Conservation (phyloP, 2,888 invertebrate genomes). For the Yponomeuta malinellus region DNA sequence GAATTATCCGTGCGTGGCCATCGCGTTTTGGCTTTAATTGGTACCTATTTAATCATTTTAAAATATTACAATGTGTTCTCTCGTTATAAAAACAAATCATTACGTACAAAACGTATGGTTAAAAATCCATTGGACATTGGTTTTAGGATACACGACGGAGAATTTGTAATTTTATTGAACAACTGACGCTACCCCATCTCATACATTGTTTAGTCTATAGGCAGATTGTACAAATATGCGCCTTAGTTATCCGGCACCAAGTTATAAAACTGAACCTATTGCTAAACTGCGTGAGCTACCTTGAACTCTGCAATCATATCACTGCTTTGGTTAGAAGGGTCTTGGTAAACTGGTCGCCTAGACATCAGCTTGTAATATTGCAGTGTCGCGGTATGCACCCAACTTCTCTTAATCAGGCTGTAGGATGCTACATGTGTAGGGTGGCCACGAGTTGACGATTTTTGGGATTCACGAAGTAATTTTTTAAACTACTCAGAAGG, state of each 20-base stretch:
- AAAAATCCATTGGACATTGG: no score
- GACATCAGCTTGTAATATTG: conserved; percentile 21
- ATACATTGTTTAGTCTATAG: background rate
- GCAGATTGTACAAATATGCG: background rate
- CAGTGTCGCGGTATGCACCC: conserved; percentile 27
- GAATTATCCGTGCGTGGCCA: no score
- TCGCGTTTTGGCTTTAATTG: no score
- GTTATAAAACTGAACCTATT: background rate
- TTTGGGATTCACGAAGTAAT: background rate
- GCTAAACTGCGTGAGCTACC: background rate
- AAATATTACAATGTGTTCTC: no score
- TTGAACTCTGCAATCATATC: background rate
- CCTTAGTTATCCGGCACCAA: background rate
- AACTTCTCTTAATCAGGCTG: conserved; percentile 36
- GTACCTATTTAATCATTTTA: no score
- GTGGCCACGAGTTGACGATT: background rate
- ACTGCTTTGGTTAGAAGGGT: background rate
- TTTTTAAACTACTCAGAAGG: background rate
- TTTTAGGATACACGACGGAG: no score
- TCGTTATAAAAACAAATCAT: no score
- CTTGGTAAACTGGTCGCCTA: background rate
- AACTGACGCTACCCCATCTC: background rate
- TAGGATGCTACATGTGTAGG: conserved; percentile 16
- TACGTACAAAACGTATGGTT: no score
- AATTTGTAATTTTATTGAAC: no score